Percentiles rank a stretch among this genome's conserved stretches.
phyloP scores from a whole-genome alignment of 2,113 vertebrate genomes.

The Sceloporus tristichus region DNA sequence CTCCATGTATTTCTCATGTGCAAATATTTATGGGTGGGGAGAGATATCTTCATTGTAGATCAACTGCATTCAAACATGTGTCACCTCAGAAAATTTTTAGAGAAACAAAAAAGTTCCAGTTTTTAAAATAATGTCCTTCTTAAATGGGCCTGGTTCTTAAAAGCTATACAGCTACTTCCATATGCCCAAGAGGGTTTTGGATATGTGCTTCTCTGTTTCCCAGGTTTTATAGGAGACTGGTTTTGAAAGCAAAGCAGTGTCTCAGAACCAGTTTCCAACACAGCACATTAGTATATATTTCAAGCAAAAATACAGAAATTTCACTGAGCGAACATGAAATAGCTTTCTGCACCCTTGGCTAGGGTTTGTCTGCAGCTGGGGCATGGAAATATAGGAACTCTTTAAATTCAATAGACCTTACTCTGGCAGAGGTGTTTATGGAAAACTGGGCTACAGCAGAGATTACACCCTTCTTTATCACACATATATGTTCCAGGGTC shows the following conservation, averaged over 20 bases:
- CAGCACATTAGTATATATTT: no score
- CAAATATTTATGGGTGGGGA: conserved; percentile 45
- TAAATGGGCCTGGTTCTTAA: background rate
- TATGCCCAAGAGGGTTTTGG: background rate
- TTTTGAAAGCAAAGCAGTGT: background rate
- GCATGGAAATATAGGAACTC: background rate
- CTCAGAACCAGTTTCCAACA: background rate
- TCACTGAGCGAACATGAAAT: background rate
- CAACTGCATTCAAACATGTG: background rate
- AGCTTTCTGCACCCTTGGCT: background rate
- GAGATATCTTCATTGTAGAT: background rate
- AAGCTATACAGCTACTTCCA: background rate
- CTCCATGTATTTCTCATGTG: conserved; percentile 31
- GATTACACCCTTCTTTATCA: conserved; percentile 18
- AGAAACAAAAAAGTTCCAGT: background rate
- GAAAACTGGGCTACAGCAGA: background rate
- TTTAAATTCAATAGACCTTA: background rate
- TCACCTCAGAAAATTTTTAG: background rate
- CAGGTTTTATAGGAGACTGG: background rate
- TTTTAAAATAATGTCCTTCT: conserved; percentile 12
- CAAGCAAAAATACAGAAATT: background rate
- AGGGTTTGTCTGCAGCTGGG: background rate
- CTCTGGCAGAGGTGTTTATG: background rate
- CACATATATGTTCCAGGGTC: background rate
- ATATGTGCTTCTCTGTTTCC: background rate